These are phyloP conservation scores for Argyrosomus japonicus DNA, from an alignment of 2,113 vertebrate genomes.

Conservation along the genomic window DNA sequence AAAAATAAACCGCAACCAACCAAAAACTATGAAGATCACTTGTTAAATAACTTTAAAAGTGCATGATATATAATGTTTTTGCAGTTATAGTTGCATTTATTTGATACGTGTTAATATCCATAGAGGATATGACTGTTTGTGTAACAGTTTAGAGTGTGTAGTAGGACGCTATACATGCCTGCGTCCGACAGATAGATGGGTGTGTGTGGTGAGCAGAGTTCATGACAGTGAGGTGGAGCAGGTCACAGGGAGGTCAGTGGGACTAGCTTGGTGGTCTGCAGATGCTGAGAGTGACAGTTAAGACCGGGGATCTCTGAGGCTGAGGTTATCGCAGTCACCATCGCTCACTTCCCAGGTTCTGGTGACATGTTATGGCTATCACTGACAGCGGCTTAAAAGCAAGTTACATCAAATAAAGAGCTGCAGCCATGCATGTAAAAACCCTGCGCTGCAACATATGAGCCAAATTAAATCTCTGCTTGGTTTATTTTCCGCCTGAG, in stretches of 20 bases:
- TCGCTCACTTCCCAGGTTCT: constrained; percentile 58
- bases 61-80: neutral
- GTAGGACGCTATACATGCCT: neutral
- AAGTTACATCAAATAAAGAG: constrained; percentile 68
- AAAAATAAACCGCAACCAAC: neutral
- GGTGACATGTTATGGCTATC: constrained; percentile 81
- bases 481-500: constrained; percentile 69
- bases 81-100: neutral
- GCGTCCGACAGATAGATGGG: constrained; percentile 20
- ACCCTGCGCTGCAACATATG: constrained; percentile 63
- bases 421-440: constrained; percentile 71
- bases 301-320: constrained; percentile 37
- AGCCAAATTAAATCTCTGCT: constrained; percentile 74
- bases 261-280: constrained; percentile 76
- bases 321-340: constrained; percentile 69
- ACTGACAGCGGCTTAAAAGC: constrained; percentile 69
- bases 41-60: neutral
- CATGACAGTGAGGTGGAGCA: constrained; percentile 66
- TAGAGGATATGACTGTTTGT: neutral
- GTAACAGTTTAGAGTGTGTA: neutral
- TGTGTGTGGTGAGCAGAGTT: constrained; percentile 65
- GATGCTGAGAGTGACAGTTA: constrained; percentile 63
- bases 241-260: constrained; percentile 71
- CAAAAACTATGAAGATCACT: neutral
- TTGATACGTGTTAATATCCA: neutral